Conservation (phyloP, 2,113 vertebrate species). For the Gyps fulvus region DNA sequence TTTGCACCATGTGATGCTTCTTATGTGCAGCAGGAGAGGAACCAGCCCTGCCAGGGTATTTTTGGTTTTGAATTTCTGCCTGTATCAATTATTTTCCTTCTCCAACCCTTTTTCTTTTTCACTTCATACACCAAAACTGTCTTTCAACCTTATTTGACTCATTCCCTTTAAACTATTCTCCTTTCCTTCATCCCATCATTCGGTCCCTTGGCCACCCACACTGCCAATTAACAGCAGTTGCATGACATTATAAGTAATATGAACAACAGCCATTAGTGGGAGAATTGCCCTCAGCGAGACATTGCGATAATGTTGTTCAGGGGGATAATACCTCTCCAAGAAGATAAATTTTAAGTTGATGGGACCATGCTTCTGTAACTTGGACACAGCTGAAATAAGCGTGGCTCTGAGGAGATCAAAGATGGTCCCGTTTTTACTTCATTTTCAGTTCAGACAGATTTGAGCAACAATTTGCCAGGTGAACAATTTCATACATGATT, state of each 20-base stretch:
- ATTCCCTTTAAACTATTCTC: not conserved
- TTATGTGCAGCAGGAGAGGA: not conserved
- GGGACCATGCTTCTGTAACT: not conserved
- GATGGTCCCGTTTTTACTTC: accelerated
- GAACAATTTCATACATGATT: not conserved
- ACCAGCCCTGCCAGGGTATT: not conserved
- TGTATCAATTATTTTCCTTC: not conserved
- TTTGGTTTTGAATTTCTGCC: not conserved
- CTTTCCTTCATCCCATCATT: not conserved
- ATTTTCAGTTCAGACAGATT: not conserved
- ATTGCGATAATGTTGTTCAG: not conserved
- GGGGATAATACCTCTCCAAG: not conserved
- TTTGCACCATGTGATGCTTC: not conserved
- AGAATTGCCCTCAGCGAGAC: not conserved
- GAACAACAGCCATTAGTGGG: not conserved
- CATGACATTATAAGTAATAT: not conserved
- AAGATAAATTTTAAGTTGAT: not conserved
- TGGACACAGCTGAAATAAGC: not conserved
- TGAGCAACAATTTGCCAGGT: not conserved
- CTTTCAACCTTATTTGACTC: not conserved
- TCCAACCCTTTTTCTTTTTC: not conserved
- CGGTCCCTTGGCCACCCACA: not conserved
- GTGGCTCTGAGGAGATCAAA: not conserved
- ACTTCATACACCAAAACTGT: not conserved
- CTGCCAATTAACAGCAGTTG: not conserved